A percentile compares a stretch with the other conserved stretches of the same genome.
Evolutionary conservation across 1,140 invertebrate species (phyloP).

Genomic region (Limonius californicus): DNA sequence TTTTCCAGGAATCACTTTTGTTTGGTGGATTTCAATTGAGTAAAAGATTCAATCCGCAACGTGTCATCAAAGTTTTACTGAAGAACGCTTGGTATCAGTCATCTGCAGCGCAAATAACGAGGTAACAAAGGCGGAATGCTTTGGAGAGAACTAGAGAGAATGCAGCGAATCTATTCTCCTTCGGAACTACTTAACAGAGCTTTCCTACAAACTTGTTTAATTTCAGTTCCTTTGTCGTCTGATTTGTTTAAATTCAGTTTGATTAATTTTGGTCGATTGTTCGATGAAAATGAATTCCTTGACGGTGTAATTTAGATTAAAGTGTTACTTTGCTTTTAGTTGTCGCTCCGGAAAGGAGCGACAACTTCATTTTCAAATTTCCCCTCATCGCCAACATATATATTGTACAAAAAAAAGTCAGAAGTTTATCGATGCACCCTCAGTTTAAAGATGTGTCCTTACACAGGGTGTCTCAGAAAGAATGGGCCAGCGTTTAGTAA

Average conservation of each 20-base stretch:
- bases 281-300: slow-evolving; percentile 32
- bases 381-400: too few relatives aligned
- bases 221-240: slow-evolving; percentile 24
- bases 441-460: not conserved
- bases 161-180: slow-evolving; percentile 19
- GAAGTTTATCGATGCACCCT: not conserved
- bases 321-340: too few relatives aligned
- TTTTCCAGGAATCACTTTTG: too few relatives aligned
- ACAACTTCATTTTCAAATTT: too few relatives aligned
- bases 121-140: slow-evolving; percentile 15
- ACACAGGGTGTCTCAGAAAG: too few relatives aligned
- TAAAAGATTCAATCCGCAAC: too few relatives aligned
- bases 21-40: too few relatives aligned
- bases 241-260: slow-evolving; percentile 32
- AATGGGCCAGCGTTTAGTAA: too few relatives aligned
- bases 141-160: slow-evolving; percentile 16
- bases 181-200: slow-evolving; percentile 18
- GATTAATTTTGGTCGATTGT: slow-evolving; percentile 35
- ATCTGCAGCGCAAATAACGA: slow-evolving; percentile 14
- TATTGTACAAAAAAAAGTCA: not conserved
- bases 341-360: too few relatives aligned
- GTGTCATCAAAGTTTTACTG: slow-evolving; percentile 1
- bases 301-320: slow-evolving; percentile 29
- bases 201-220: slow-evolving; percentile 26
- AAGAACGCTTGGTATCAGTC: not conserved